Conservation (phyloP, 2,888 invertebrate species). For the Idaea dimidiata region DNA sequence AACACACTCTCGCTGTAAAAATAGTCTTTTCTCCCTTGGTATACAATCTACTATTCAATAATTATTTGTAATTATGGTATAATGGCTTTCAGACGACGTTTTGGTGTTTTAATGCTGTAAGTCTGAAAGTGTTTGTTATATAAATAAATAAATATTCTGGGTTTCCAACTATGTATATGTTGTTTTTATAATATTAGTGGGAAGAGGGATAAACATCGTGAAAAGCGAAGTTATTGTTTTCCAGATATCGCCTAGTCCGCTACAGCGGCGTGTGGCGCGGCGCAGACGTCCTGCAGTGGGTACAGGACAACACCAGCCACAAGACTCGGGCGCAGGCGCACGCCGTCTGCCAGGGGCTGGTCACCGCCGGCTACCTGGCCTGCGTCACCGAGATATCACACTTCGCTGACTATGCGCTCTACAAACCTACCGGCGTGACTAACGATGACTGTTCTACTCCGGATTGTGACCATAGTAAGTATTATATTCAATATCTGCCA, state of each 20-base stretch:
- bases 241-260: constrained; percentile 85
- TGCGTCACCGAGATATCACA: constrained; percentile 81
- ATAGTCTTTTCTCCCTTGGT: too few relatives aligned
- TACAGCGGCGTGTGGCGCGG: constrained; percentile 89
- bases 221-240: constrained; percentile 12
- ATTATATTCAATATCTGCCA: too few relatives aligned
- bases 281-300: constrained; percentile 91
- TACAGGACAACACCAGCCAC: constrained; percentile 88
- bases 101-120: too few relatives aligned
- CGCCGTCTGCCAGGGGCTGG: constrained; percentile 88
- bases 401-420: constrained; percentile 83
- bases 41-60: too few relatives aligned
- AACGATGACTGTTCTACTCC: constrained; percentile 5
- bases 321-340: constrained; percentile 88
- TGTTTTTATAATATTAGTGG: too few relatives aligned
- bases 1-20: too few relatives aligned
- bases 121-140: too few relatives aligned
- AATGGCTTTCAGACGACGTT: too few relatives aligned
- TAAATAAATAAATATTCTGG: too few relatives aligned
- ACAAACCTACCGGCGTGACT: constrained; percentile 60
- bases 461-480: constrained; percentile 13
- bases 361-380: constrained; percentile 89
- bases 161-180: too few relatives aligned
- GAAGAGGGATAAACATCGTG: too few relatives aligned
- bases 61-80: too few relatives aligned